These are phyloP conservation scores for Megalopta genalis DNA, from an alignment of 1,140 invertebrate species.

Conservation along the genomic window DNA sequence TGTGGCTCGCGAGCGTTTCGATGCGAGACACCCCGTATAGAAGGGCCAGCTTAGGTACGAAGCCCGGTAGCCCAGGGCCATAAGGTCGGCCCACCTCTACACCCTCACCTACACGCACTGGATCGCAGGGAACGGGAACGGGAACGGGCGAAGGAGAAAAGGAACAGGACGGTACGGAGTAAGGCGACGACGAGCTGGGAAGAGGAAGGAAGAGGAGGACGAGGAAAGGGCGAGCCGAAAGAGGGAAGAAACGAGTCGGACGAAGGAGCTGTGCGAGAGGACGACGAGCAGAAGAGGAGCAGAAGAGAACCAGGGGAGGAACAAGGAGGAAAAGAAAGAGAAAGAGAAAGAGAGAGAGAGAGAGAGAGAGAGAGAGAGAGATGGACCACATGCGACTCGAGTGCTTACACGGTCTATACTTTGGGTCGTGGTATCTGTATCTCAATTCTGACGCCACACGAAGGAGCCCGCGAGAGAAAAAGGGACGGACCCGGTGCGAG, in stretches of 20 bases:
- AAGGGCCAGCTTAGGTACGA: slow-evolving; percentile 70
- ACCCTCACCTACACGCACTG: slow-evolving; percentile 72
- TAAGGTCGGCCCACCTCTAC: slow-evolving; percentile 76
- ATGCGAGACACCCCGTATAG: slow-evolving; percentile 71
- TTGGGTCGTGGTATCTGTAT: slow-evolving; percentile 76
- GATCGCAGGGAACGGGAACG: not conserved
- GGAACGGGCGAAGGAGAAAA: slow-evolving; percentile 30
- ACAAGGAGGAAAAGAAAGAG: not conserved
- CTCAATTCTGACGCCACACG: slow-evolving; percentile 74
- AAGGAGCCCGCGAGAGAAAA: slow-evolving; percentile 62
- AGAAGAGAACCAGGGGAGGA: not conserved
- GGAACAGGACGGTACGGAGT: slow-evolving; percentile 13
- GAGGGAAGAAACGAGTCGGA: not conserved
- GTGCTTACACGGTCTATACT: slow-evolving; percentile 73
- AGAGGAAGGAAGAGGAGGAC: slow-evolving; percentile 16
- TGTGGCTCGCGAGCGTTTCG: slow-evolving; percentile 16
- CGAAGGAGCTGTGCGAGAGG: slow-evolving; percentile 6
- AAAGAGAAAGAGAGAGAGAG: not conserved
- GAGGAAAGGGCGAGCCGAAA: slow-evolving; percentile 24
- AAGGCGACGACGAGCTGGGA: slow-evolving; percentile 14
- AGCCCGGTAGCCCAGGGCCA: slow-evolving; percentile 79
- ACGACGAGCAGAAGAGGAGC: not conserved
- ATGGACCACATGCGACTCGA: slow-evolving; percentile 62
- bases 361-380: slow-evolving; percentile 26
- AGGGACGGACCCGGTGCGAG: slow-evolving; percentile 62